Conservation (phyloP, 2,113 vertebrate genomes). For the Dicrurus megarhynchus region DNA sequence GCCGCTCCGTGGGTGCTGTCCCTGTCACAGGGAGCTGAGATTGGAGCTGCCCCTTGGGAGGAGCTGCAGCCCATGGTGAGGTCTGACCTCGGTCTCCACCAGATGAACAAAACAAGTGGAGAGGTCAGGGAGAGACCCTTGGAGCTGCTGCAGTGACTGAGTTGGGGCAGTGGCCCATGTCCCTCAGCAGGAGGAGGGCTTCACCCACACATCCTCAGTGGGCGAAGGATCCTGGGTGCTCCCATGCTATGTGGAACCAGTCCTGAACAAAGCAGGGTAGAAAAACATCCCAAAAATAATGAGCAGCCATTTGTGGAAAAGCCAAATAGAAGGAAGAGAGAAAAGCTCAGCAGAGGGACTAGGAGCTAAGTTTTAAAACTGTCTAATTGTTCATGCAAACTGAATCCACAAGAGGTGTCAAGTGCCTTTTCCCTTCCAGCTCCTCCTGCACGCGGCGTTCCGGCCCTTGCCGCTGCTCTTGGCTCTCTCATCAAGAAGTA, state of each 20-base stretch:
- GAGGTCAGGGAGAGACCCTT: not conserved
- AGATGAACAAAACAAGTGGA: not conserved
- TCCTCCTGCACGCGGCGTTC: not conserved
- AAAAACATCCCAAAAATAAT: not conserved
- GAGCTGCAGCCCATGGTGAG: not conserved
- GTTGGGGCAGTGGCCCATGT: not conserved
- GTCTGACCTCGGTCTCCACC: not conserved
- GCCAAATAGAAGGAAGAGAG: not conserved
- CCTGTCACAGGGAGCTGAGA: not conserved
- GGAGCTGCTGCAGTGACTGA: not conserved
- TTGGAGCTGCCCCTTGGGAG: accelerated
- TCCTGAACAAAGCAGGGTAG: not conserved
- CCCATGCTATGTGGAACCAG: not conserved
- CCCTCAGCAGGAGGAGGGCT: not conserved
- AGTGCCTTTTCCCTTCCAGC: constrained; percentile 2
- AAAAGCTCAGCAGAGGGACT: not conserved
- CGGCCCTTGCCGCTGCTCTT: not conserved
- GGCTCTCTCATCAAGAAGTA: not conserved
- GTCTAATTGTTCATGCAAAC: not conserved
- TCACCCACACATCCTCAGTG: not conserved
- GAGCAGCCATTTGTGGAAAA: not conserved
- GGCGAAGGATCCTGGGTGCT: not conserved
- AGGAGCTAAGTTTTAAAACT: not conserved
- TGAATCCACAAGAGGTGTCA: not conserved
- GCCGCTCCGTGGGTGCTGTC: accelerated